Evolutionary conservation across 1,140 invertebrate genomes (phyloP).

Genomic region (Colletes latitarsis): DNA sequence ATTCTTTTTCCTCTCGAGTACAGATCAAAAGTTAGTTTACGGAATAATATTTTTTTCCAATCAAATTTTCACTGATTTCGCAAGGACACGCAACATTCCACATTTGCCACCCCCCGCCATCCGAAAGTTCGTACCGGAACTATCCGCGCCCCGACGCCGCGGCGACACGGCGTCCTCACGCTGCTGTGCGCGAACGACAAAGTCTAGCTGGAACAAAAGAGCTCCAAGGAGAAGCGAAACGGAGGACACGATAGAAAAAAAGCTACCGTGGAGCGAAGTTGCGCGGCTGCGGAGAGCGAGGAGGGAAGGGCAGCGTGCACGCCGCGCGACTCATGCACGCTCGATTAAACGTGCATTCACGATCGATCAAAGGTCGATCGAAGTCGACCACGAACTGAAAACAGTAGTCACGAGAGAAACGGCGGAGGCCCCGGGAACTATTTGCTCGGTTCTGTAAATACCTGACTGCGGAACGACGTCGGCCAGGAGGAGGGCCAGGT

Average conservation of each 20-base stretch:
- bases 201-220: conserved; percentile 9
- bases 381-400: conserved; percentile 69
- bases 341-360: conserved; percentile 76
- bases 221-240: conserved; percentile 12
- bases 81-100: no score
- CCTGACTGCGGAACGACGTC: conserved; percentile 66
- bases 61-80: no score
- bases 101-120: no score
- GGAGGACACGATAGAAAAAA: not conserved
- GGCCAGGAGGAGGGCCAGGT: conserved; percentile 39
- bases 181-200: not conserved
- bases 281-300: not conserved
- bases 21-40: no score
- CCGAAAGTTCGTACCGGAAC: no score
- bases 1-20: no score
- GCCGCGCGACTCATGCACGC: conserved; percentile 65
- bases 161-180: no score
- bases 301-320: conserved; percentile 39
- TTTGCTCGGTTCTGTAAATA: conserved; percentile 75
- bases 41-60: no score
- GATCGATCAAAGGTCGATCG: conserved; percentile 77
- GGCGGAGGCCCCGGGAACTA: conserved; percentile 62
- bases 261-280: not conserved
- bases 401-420: conserved; percentile 69
- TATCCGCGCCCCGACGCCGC: no score